A percentile compares a stretch with the other conserved stretches of the same genome.
Conservation (phyloP, 2,113 vertebrate species). For the Chaetops frenatus region DNA sequence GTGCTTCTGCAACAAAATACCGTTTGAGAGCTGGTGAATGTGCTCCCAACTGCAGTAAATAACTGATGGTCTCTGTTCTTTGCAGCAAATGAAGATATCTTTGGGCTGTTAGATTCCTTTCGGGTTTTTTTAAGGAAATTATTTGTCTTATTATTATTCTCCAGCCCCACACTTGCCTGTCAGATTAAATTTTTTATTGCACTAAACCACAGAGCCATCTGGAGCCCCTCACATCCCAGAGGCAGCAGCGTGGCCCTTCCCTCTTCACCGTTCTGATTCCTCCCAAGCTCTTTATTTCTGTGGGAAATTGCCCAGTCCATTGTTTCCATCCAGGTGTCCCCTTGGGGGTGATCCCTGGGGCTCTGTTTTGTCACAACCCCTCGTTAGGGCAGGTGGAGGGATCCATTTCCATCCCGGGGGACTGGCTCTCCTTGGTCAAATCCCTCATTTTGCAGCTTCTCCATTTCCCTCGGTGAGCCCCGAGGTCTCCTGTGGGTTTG, state of each 20-base stretch:
- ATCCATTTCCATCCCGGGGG: neutral
- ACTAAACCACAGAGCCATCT: constrained; percentile 68
- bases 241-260: neutral
- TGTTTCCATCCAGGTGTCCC: neutral
- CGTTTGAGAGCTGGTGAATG: neutral
- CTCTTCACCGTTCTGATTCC: rapidly evolving
- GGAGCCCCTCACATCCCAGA: constrained; percentile 45
- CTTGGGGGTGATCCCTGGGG: neutral
- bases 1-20: constrained; percentile 34
- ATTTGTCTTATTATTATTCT: constrained; percentile 44
- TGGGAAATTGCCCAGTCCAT: rapidly evolving
- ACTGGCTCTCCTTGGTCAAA: neutral
- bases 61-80: neutral
- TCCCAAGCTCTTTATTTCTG: neutral
- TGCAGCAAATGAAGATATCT: constrained; percentile 26
- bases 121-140: neutral
- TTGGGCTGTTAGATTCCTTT: neutral
- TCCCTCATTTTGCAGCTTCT: neutral
- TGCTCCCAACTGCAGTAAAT: neutral
- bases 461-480: neutral
- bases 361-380: neutral
- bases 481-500: neutral
- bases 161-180: constrained; percentile 56
- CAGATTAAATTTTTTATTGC: constrained; percentile 69
- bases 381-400: neutral